phyloP scores from a whole-genome alignment of 2,888 invertebrate genomes.

The Steromphala cineraria region DNA sequence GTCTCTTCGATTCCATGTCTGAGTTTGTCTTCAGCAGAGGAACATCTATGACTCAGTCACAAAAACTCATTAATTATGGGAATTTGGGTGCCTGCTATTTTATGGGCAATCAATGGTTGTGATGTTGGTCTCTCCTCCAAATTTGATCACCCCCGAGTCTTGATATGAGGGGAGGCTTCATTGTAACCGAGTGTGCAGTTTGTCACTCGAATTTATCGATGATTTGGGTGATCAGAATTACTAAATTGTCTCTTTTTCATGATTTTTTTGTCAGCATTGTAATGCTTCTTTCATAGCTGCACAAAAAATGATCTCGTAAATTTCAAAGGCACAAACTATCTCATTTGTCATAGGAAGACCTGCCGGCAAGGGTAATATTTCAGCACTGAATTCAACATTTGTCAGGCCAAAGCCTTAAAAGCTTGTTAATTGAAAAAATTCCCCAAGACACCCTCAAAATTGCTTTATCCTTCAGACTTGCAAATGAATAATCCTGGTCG shows the following conservation, averaged over 20 bases:
- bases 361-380: not conserved
- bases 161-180: not conserved
- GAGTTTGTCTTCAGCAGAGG: not conserved
- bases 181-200: not conserved
- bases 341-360: slow-evolving; percentile 7
- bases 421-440: slow-evolving; percentile 17
- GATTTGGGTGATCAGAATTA: slow-evolving; percentile 2
- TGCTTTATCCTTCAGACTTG: slow-evolving; percentile 12
- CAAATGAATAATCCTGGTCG: slow-evolving; percentile 1
- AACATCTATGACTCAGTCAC: slow-evolving; percentile 16
- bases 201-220: not conserved
- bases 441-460: slow-evolving; percentile 8
- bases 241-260: slow-evolving; percentile 1
- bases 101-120: slow-evolving; percentile 19
- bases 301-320: not conserved
- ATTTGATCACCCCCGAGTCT: slow-evolving; percentile 6
- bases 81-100: slow-evolving; percentile 25
- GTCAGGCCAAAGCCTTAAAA: slow-evolving; percentile 8
- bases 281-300: not conserved
- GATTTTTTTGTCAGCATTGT: not conserved
- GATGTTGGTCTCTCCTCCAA: not conserved
- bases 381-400: slow-evolving; percentile 13
- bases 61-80: slow-evolving; percentile 29
- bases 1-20: not conserved
- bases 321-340: slow-evolving; percentile 12